Evolutionary conservation across 2,888 invertebrate genomes (phyloP), one percentile per base, ranked within the genome.

Genomic region (Drosophila glabriapex): DNA sequence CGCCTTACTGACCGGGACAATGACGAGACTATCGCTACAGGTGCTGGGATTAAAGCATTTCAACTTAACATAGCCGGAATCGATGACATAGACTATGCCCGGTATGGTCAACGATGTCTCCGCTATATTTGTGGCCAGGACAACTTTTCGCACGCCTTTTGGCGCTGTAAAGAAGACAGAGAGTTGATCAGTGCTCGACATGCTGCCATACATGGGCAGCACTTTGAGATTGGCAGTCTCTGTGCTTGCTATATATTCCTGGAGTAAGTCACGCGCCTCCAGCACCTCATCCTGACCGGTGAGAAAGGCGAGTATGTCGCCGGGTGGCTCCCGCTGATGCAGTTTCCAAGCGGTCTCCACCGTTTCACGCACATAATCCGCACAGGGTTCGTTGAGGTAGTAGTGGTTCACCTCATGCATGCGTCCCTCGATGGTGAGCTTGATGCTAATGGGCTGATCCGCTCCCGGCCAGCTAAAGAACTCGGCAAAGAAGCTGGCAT

Each of bases 31-130:
- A 91, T 98, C 97, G 1, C 97, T 97, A 19, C 97, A 97, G 14
- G 97, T 96, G 4, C 96, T 95, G 0, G 97, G 95, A 87, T 98
- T 97, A 92, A 97, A 98, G 95, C 97, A 98, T 28, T 97, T 96
- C 82, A 99, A 93, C 94, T 99, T 99, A 59, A 98, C 98, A 94
- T 98, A 99, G 1, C 99, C 99, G 92, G 98, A 96, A 93, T 99
- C 99, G 64, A 99, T 96, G 62, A 99, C 98, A 93, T 98, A 98
- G 37, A 96, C 96, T 76, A 99, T 96, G 31, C 98, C 98, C 5
- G 97, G 96, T 89, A 99, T 98, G 0, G 99, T 99, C 25, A 99
- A 96, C 1, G 99, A 98, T 0, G 99, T 98, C 94, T 99, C 99
- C 0, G 99, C 99, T 62, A 99, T 97, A 91, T 99, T 99, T 0